Conservation (phyloP, 2,797 vertebrate species). For the Eulemur rubriventer region DNA sequence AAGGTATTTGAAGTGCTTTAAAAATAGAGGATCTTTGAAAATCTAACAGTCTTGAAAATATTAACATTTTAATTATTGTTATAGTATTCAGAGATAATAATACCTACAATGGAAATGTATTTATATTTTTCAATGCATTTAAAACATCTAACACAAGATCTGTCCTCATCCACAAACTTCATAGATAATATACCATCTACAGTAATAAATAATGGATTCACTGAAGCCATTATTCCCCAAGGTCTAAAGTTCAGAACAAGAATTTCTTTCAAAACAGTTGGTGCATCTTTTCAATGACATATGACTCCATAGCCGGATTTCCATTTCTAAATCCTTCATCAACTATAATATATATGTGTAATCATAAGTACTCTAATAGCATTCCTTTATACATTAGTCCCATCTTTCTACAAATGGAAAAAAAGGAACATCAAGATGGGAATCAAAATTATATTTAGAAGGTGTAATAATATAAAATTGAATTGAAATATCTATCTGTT, state of each 20-base stretch:
- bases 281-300: not conserved
- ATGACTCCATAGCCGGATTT: not conserved
- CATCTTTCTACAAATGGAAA: not conserved
- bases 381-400: not conserved
- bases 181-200: constrained; percentile 10
- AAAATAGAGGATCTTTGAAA: not conserved
- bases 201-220: constrained; percentile 43
- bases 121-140: not conserved
- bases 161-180: not conserved
- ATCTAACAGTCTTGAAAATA: not conserved
- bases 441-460: not conserved
- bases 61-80: not conserved
- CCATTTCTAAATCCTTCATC: not conserved
- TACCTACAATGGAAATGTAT: not conserved
- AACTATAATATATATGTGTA: not conserved
- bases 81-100: not conserved
- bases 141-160: not conserved
- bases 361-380: not conserved
- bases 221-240: not conserved
- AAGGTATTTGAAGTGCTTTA: not conserved
- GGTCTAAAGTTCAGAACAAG: constrained; percentile 37
- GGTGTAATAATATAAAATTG: not conserved
- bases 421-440: not conserved
- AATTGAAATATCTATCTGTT: not conserved
- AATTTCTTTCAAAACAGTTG: constrained; percentile 47